phyloP scores from a whole-genome alignment of 2,113 vertebrate species.

The Puntigrus tetrazona region DNA sequence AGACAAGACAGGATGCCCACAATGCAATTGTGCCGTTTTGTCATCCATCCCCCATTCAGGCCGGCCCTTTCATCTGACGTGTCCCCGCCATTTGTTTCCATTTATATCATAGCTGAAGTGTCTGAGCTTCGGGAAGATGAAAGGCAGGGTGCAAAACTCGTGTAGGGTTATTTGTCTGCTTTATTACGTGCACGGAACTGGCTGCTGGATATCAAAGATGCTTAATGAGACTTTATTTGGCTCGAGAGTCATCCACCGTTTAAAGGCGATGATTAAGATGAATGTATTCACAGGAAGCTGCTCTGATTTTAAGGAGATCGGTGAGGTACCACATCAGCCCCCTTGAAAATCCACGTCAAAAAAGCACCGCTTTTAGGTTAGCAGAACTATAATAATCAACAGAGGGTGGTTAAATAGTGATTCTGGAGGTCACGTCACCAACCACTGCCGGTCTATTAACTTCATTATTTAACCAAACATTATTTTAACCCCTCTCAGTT shows the following conservation, averaged over 20 bases:
- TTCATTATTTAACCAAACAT: not conserved
- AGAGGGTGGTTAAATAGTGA: not conserved
- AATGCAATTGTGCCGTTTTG: not conserved
- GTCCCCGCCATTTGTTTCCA: conserved; percentile 13
- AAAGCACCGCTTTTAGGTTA: not conserved
- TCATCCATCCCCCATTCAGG: conserved; percentile 13
- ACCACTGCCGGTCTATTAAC: not conserved
- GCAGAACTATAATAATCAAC: not conserved
- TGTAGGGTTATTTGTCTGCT: conserved; percentile 4
- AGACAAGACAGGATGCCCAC: conserved; percentile 3
- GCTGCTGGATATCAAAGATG: not conserved
- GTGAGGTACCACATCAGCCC: not conserved
- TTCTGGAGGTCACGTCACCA: not conserved
- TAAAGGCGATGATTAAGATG: not conserved
- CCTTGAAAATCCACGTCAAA: conserved; percentile 11
- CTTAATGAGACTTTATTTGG: conserved; percentile 4
- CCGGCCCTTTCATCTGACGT: not conserved
- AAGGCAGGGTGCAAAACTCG: conserved; percentile 9
- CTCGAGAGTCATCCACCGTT: not conserved
- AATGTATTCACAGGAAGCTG: not conserved
- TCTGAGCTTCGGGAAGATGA: conserved; percentile 10
- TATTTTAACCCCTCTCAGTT: not conserved
- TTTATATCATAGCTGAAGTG: conserved; percentile 8
- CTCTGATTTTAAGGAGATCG: not conserved
- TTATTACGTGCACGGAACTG: not conserved